These are phyloP conservation scores for Conomelus anceps DNA, from an alignment of 2,888 invertebrate genomes.

Conservation along the genomic window DNA sequence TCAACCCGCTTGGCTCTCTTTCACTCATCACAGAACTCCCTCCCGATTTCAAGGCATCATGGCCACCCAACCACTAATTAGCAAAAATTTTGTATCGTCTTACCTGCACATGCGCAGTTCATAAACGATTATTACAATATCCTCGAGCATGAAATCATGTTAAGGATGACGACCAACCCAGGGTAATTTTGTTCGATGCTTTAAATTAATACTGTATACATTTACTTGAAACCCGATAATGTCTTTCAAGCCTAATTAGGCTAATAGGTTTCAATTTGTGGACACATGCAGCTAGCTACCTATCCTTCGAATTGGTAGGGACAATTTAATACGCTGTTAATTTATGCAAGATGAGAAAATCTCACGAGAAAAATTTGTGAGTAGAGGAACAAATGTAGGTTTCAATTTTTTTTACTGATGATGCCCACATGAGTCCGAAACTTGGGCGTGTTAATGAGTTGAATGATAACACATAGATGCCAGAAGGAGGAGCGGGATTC, in stretches of 20 bases:
- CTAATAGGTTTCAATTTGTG: background rate
- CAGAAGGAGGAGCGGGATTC: too few relatives aligned
- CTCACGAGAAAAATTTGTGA: background rate
- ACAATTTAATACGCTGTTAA: background rate
- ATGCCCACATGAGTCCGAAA: background rate
- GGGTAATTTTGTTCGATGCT: background rate
- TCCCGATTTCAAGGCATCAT: background rate
- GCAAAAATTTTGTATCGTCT: background rate
- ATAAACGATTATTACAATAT: background rate
- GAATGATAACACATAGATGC: too few relatives aligned
- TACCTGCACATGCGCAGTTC: background rate
- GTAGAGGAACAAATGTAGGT: background rate
- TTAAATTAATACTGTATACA: background rate
- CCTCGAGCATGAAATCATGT: background rate
- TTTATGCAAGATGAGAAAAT: background rate
- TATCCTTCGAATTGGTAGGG: background rate
- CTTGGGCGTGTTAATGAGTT: too few relatives aligned
- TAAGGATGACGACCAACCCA: background rate
- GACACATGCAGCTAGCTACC: background rate
- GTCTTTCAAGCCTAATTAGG: background rate
- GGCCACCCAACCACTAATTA: background rate
- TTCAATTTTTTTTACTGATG: background rate
- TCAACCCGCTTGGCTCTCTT: background rate
- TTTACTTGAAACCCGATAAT: background rate
- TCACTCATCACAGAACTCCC: background rate